Conservation (phyloP, 2,113 vertebrate genomes). For the Grantiella picta region DNA sequence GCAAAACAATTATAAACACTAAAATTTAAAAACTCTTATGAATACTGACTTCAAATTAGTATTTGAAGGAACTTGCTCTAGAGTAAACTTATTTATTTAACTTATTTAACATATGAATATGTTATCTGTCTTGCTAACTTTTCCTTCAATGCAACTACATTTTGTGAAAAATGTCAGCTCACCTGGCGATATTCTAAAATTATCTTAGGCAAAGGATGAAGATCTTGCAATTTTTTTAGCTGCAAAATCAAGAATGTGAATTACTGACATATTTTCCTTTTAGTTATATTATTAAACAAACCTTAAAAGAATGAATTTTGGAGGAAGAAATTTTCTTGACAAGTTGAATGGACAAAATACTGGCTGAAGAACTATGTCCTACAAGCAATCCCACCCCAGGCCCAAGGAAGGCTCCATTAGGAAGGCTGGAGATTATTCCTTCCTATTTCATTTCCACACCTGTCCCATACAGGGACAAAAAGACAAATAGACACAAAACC, state of each 20-base stretch:
- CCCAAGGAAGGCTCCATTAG: background rate
- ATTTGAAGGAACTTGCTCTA: background rate
- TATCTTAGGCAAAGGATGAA: slow-evolving; percentile 90
- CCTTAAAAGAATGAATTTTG: background rate
- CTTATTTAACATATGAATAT: too few species aligned
- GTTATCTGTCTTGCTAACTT: background rate
- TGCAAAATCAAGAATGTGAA: slow-evolving; percentile 49
- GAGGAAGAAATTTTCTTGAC: background rate
- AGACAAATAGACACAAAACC: background rate
- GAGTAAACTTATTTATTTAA: background rate
- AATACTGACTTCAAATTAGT: background rate
- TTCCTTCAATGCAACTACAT: background rate
- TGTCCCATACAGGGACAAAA: background rate
- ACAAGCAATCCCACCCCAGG: background rate
- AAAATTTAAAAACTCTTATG: background rate
- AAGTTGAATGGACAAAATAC: background rate
- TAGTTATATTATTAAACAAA: background rate
- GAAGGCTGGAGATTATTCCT: background rate
- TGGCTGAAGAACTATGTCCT: background rate
- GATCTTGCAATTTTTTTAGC: slow-evolving; percentile 83
- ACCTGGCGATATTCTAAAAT: slow-evolving; percentile 91
- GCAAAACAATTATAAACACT: background rate
- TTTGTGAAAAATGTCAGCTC: background rate
- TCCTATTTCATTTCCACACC: background rate
- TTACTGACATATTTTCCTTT: background rate